Conservation (phyloP, 1,140 invertebrate species). For the Lepeophtheirus salmonis region DNA sequence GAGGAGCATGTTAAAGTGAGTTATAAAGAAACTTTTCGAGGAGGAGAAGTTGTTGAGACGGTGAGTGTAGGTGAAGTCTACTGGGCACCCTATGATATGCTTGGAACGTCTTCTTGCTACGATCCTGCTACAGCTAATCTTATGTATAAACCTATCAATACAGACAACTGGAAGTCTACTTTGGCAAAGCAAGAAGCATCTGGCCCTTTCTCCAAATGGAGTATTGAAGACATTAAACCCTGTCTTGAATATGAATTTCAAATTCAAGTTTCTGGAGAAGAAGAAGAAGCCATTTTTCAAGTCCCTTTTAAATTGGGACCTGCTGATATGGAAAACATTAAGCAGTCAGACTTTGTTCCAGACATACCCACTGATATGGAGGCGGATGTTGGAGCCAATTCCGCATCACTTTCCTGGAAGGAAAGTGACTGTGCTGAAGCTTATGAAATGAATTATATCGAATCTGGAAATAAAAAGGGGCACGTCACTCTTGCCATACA, state of each 20-base stretch:
- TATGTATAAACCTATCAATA: not conserved
- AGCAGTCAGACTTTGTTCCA: constrained; percentile 8
- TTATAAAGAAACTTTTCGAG: not conserved
- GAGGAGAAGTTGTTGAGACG: not conserved
- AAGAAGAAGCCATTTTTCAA: not conserved
- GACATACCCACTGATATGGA: not conserved
- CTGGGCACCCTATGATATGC: constrained; percentile 9
- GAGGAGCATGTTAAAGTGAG: not conserved
- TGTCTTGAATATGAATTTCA: constrained; percentile 8
- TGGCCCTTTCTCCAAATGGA: not conserved
- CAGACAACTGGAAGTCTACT: constrained; percentile 4
- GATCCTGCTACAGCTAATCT: not conserved
- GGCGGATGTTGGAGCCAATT: not conserved
- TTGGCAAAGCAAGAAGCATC: not conserved
- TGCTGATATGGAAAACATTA: not conserved
- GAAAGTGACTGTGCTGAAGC: constrained; percentile 3
- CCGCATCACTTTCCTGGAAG: not conserved
- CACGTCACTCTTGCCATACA: not conserved
- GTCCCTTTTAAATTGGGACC: not conserved
- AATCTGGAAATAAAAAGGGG: not conserved
- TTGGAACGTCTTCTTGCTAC: not conserved
- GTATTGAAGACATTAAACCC: constrained; percentile 1
- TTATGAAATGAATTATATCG: constrained; percentile 11
- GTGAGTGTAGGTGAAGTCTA: constrained; percentile 4
- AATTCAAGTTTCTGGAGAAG: not conserved